Conservation (phyloP, 2,888 invertebrate genomes). For the Lasius platythorax region DNA sequence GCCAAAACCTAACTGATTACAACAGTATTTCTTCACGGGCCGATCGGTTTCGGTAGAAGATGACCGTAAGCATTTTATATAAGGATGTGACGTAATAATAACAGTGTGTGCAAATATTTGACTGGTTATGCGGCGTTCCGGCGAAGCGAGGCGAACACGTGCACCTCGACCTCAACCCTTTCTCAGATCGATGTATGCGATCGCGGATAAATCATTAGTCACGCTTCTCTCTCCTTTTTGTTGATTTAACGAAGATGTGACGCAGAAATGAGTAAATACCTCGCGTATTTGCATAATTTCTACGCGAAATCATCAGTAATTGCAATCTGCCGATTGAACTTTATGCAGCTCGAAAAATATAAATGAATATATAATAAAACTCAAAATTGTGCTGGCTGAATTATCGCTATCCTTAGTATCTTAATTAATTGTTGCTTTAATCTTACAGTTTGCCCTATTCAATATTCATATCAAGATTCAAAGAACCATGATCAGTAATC, state of each 20-base stretch:
- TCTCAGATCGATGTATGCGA: slow-evolving; percentile 62
- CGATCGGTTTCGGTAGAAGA: slow-evolving; percentile 26
- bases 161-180: slow-evolving; percentile 73
- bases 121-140: slow-evolving; percentile 60
- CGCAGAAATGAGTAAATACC: slow-evolving; percentile 33
- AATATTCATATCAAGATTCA: neutral
- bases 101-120: slow-evolving; percentile 66
- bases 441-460: neutral
- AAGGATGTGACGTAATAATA: slow-evolving; percentile 65
- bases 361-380: neutral
- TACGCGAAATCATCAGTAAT: slow-evolving; percentile 27
- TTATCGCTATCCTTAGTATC: neutral
- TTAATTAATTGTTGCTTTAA: slow-evolving; percentile 14
- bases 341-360: slow-evolving; percentile 34
- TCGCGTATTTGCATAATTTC: slow-evolving; percentile 44
- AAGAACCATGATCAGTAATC: neutral
- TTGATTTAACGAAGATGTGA: slow-evolving; percentile 58
- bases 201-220: slow-evolving; percentile 70
- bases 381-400: neutral
- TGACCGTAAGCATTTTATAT: slow-evolving; percentile 40
- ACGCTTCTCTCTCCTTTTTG: slow-evolving; percentile 56
- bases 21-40: neutral
- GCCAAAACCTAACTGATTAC: neutral
- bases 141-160: slow-evolving; percentile 44
- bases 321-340: slow-evolving; percentile 39